phyloP scores from a whole-genome alignment of 2,888 invertebrate species.

The Cotesia congregata region DNA sequence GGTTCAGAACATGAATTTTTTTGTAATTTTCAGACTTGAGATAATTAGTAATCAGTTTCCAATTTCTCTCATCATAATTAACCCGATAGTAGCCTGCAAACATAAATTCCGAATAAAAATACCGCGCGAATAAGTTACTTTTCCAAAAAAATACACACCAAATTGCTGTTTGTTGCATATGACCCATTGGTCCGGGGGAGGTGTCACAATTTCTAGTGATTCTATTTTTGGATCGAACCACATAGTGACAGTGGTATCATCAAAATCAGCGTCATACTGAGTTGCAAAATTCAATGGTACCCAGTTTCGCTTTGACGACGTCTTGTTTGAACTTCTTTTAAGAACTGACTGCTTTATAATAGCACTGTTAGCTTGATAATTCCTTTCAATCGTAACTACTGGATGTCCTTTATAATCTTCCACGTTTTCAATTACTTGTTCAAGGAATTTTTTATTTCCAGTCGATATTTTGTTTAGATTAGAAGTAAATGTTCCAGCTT shows the following conservation, averaged over 20 bases:
- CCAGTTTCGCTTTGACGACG: conserved; percentile 49
- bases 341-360: conserved; percentile 70
- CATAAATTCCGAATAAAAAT: neutral
- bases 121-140: too few species aligned
- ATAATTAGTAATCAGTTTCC: conserved; percentile 61
- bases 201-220: conserved; percentile 61
- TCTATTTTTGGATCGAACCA: conserved; percentile 71
- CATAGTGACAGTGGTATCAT: conserved; percentile 72
- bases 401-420: conserved; percentile 79
- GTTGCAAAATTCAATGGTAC: conserved; percentile 62
- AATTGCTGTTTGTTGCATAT: conserved; percentile 78
- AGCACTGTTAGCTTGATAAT: conserved; percentile 70
- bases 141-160: conserved; percentile 65
- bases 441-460: conserved; percentile 14
- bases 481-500: conserved; percentile 60
- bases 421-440: conserved; percentile 72
- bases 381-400: conserved; percentile 73
- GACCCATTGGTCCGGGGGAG: conserved; percentile 72
- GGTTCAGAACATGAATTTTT: conserved; percentile 62
- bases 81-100: conserved; percentile 66
- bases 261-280: conserved; percentile 49
- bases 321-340: conserved; percentile 26
- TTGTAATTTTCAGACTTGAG: conserved; percentile 35
- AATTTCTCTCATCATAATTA: conserved; percentile 66
- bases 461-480: conserved; percentile 68